phyloP scores from a whole-genome alignment of 2,888 invertebrate species.

The Drosophila monieri region DNA sequence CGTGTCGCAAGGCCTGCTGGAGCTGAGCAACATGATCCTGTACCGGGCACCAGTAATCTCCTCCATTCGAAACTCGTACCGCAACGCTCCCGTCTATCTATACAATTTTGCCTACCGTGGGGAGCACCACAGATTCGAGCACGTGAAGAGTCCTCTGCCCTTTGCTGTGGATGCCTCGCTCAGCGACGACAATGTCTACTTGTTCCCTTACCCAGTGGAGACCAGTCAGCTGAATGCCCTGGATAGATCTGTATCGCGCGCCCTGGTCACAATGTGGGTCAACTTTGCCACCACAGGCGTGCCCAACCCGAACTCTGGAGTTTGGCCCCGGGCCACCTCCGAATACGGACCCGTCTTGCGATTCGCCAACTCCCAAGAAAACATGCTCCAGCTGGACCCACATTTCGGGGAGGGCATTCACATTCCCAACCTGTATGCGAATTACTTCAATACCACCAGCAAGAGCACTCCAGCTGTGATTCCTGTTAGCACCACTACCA shows the following conservation, averaged over 20 bases:
- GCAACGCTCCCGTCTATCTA: constrained; percentile 82
- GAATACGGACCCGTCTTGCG: constrained; percentile 82
- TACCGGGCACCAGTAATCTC: constrained; percentile 81
- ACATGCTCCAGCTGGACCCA: constrained; percentile 72
- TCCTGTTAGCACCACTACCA: not conserved
- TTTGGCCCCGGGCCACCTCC: constrained; percentile 78
- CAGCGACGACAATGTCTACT: constrained; percentile 86
- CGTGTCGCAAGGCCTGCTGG: constrained; percentile 75
- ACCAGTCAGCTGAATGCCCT: constrained; percentile 77
- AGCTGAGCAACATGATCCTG: constrained; percentile 80
- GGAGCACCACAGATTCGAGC: constrained; percentile 82
- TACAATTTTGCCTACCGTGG: constrained; percentile 85
- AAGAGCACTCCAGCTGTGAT: not conserved
- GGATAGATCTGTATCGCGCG: constrained; percentile 82
- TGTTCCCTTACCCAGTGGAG: constrained; percentile 84
- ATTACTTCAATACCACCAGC: constrained; percentile 47
- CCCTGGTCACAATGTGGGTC: constrained; percentile 83
- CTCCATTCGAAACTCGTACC: constrained; percentile 72
- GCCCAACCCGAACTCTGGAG: constrained; percentile 64
- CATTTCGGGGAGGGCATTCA: constrained; percentile 82
- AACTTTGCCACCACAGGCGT: constrained; percentile 79
- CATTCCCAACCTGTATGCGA: constrained; percentile 71
- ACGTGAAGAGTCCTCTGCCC: constrained; percentile 80
- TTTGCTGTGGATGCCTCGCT: constrained; percentile 85
- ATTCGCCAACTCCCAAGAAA: constrained; percentile 69